Evolutionary conservation across 2,888 invertebrate genomes (phyloP), one percentile per base, ranked within the genome.

Genomic region (Microplitis manilae): DNA sequence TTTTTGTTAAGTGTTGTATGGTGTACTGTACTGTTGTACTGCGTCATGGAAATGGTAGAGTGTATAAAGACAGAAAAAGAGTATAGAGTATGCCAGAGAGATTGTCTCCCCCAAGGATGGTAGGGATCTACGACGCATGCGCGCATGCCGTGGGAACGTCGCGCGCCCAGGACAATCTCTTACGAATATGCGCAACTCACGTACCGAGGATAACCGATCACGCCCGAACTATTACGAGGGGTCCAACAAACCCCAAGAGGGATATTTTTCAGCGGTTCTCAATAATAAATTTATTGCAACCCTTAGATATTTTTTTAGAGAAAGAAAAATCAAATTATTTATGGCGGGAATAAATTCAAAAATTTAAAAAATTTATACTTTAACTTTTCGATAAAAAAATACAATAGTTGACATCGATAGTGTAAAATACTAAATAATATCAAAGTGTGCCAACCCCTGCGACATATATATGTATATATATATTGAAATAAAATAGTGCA

Each of bases 121-220:
- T 73, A 70, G 75, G 79, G 69, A 77, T 74, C 60, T 80, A 79
- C 78, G 81, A 86, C 87, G 87, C 87, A 86, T 86, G 88, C 86
- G 87, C 87, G 80, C 76, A 83, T 82, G 86, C 85, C 88, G 88
- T 88, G 88, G 88, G 88, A 89, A 89, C 88, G 87, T 86, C 85
- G 85, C 84, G 83, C 83, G 85, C 85, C 85, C 86, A 77, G 82
- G 81, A 83, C 82, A 83, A 81, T 83, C 83, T 83, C 82, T 79
- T 79, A 80, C 80, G 79, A 77, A 82, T 68, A 76, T 76, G 40
- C 72, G 71, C 41, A 65, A 70, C 64, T 80, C 74, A 77, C 78
- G 71, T 73, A 71, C 79, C 86, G 86, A 87, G 83, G 77, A 81
- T 79, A 78, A 61, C 85, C 87, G 87, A 87, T 79, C 82, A 81